These are phyloP conservation scores for Gryllus longicercus DNA, from an alignment of 2,888 invertebrate genomes.

Conservation along the genomic window DNA sequence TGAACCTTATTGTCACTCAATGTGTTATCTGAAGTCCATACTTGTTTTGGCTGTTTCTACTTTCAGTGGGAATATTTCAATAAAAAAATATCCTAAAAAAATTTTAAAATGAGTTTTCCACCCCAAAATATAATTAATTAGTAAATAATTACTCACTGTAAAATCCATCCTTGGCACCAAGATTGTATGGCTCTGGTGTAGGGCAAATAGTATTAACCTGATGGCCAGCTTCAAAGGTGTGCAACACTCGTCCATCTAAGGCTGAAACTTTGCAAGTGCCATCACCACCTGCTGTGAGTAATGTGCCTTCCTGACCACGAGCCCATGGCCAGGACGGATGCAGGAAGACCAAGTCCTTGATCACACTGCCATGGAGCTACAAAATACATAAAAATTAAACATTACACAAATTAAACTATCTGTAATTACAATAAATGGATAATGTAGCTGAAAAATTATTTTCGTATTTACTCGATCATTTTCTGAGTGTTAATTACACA, in stretches of 20 bases:
- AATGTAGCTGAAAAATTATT: no score
- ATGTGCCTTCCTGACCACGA: slow-evolving; percentile 45
- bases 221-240: slow-evolving; percentile 49
- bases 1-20: no score
- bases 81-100: no score
- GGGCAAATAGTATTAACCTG: slow-evolving; percentile 48
- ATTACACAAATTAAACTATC: background rate
- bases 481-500: no score
- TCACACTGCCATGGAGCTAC: slow-evolving; percentile 48
- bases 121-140: no score
- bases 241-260: slow-evolving; percentile 48
- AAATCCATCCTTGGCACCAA: slow-evolving; percentile 46
- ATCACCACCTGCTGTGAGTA: slow-evolving; percentile 48
- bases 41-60: no score
- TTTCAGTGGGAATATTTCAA: no score
- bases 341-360: slow-evolving; percentile 50
- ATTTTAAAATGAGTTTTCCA: no score
- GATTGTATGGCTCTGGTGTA: slow-evolving; percentile 49
- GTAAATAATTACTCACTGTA: slow-evolving; percentile 43
- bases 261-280: slow-evolving; percentile 50
- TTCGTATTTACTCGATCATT: no score
- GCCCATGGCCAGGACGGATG: slow-evolving; percentile 52
- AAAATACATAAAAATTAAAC: background rate
- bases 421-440: background rate
- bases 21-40: no score